Conservation (phyloP, 2,888 invertebrate species). For the Deilephila elpenor region DNA sequence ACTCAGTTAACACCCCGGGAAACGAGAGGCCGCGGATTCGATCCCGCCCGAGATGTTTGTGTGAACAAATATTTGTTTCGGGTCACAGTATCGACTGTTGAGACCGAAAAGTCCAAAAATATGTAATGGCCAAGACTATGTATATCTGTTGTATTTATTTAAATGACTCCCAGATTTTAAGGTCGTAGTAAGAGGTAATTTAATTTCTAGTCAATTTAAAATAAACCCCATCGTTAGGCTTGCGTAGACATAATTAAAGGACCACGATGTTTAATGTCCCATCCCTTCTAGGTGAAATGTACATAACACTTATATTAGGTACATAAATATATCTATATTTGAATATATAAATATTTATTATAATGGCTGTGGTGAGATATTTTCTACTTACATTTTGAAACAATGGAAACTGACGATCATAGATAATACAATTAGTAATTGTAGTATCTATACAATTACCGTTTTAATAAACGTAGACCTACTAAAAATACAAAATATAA, state of each 20-base stretch:
- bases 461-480: no score
- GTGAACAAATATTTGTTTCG: no score
- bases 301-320: conserved; percentile 55
- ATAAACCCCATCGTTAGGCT: conserved; percentile 51
- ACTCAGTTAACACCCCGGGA: no score
- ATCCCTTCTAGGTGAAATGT: conserved; percentile 70
- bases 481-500: no score
- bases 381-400: neutral
- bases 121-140: no score
- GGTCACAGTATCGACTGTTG: no score
- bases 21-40: no score
- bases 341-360: conserved; percentile 19
- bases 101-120: no score
- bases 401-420: neutral
- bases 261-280: conserved; percentile 73
- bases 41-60: no score
- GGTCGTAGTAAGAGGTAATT: conserved; percentile 34
- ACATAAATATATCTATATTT: conserved; percentile 20
- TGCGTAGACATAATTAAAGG: conserved; percentile 61
- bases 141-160: no score
- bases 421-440: no score
- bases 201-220: conserved; percentile 45
- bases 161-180: neutral
- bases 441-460: no score
- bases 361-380: neutral